Evolutionary conservation across 2,113 vertebrate species (phyloP).

Genomic region (Zapornia atra): DNA sequence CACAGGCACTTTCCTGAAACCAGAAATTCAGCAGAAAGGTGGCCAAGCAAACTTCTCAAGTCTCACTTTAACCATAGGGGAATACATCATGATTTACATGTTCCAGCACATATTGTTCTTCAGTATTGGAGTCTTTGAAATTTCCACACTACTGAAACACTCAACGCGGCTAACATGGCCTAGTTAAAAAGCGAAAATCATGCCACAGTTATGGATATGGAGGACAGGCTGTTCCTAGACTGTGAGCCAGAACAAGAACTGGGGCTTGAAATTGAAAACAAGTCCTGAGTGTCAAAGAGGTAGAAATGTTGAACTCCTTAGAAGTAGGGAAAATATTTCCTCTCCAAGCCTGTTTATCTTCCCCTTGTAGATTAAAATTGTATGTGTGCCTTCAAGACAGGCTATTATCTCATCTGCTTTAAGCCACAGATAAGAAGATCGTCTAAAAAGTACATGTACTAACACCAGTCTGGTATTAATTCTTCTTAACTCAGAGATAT

Average conservation of each 20-base stretch:
- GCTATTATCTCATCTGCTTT: slow-evolving; percentile 5
- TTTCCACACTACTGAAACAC: background rate
- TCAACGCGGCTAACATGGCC: background rate
- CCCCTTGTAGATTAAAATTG: background rate
- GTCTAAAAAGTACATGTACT: background rate
- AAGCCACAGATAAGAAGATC: background rate
- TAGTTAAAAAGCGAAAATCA: background rate
- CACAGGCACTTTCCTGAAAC: background rate
- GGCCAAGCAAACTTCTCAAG: background rate
- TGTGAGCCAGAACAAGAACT: background rate
- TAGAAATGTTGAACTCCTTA: background rate
- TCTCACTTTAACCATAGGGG: background rate
- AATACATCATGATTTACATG: background rate
- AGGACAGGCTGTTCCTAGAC: background rate
- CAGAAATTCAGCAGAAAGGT: background rate
- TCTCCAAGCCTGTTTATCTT: slow-evolving; percentile 11
- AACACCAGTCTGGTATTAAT: background rate
- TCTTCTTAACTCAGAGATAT: background rate
- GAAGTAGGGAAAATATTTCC: background rate
- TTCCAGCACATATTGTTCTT: background rate
- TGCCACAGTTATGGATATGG: background rate
- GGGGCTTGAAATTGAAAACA: background rate
- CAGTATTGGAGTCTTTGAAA: background rate
- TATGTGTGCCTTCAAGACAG: background rate
- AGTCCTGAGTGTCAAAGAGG: background rate